A percentile compares a stretch with the other conserved stretches of the same genome.
Conservation (phyloP, 2,888 invertebrate species). For the Scotopteryx bipunctaria region DNA sequence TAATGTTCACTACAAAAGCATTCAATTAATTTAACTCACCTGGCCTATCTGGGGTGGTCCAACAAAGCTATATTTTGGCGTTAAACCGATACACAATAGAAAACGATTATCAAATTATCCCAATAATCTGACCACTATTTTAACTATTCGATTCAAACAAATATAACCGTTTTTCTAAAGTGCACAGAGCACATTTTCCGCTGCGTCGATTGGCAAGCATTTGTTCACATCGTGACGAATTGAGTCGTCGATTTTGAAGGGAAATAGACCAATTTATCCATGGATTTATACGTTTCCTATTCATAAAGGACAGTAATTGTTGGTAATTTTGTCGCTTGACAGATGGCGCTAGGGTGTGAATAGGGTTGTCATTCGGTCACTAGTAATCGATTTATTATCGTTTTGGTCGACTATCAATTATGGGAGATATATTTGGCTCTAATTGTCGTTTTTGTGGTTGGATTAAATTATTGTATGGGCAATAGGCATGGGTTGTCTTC, state of each 20-base stretch:
- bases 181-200: constrained; percentile 14
- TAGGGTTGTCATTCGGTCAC: constrained; percentile 15
- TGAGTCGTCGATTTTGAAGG: constrained; percentile 60
- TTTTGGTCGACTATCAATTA: constrained; percentile 36
- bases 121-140: constrained; percentile 25
- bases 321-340: constrained; percentile 35
- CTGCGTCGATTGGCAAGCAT: constrained; percentile 6
- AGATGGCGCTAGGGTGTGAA: constrained; percentile 32
- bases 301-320: constrained; percentile 35
- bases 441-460: constrained; percentile 34
- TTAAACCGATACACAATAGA: constrained; percentile 29
- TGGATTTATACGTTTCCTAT: constrained; percentile 52
- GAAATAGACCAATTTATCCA: constrained; percentile 76
- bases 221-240: constrained; percentile 37
- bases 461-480: constrained; percentile 28
- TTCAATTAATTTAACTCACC: neutral
- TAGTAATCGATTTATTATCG: constrained; percentile 57
- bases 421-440: constrained; percentile 30
- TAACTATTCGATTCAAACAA: constrained; percentile 3
- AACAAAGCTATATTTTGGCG: constrained; percentile 28
- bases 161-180: neutral
- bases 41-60: constrained; percentile 15
- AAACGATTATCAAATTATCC: constrained; percentile 35
- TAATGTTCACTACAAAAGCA: no score
- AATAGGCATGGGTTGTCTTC: constrained; percentile 9